phyloP scores from a whole-genome alignment of 2,113 vertebrate genomes.

The Mormyrus lacerda region DNA sequence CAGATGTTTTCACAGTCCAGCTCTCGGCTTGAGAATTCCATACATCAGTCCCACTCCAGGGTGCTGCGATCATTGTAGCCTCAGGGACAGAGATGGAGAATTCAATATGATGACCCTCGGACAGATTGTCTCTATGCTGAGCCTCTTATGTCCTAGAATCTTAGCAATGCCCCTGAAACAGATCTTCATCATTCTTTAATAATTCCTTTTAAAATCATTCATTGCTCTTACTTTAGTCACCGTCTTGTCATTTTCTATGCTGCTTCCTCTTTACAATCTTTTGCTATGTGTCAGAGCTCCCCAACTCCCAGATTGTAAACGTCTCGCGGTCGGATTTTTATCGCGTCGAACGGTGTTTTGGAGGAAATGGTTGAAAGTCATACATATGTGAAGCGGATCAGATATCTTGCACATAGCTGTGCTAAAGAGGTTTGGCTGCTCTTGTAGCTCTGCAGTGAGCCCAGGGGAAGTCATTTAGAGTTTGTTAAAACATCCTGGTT shows the following conservation, averaged over 20 bases:
- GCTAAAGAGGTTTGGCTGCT: constrained; percentile 36
- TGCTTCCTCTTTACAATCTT: not conserved
- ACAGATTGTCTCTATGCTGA: not conserved
- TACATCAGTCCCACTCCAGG: not conserved
- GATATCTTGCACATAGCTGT: constrained; percentile 36
- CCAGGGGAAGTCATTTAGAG: constrained; percentile 46
- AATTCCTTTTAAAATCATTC: not conserved
- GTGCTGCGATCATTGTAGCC: not conserved
- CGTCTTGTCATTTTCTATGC: not conserved
- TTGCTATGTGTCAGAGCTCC: not conserved
- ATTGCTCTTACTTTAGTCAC: not conserved
- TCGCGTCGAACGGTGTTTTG: constrained; percentile 42
- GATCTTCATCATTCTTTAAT: not conserved
- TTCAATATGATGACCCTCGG: not conserved
- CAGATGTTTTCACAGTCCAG: not conserved
- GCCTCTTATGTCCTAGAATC: not conserved
- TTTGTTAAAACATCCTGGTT: constrained; percentile 42
- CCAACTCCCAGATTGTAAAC: constrained; percentile 14
- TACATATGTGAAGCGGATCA: constrained; percentile 37
- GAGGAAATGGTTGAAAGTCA: constrained; percentile 34
- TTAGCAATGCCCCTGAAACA: not conserved
- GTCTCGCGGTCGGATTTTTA: constrained; percentile 36
- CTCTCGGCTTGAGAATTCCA: not conserved
- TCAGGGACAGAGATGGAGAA: not conserved
- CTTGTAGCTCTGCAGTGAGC: constrained; percentile 24